Conservation (phyloP, 1,140 invertebrate species). For the Dreissena polymorpha region DNA sequence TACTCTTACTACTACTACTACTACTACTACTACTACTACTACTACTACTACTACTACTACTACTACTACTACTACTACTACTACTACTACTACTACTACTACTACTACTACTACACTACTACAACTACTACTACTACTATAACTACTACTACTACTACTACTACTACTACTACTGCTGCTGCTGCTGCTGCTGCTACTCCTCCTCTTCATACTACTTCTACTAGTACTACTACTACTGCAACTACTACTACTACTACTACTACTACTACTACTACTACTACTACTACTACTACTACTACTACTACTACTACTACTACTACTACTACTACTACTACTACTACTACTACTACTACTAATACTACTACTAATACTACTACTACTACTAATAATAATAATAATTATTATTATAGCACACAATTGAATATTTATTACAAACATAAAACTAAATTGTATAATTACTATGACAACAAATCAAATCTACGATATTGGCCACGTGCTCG, state of each 20-base stretch:
- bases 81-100: slow-evolving; percentile 25
- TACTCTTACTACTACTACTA: slow-evolving; percentile 22
- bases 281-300: slow-evolving; percentile 13
- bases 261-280: slow-evolving; percentile 28
- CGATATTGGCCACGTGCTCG: too few relatives aligned
- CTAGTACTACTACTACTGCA: too few relatives aligned
- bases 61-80: not conserved
- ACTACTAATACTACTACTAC: not conserved
- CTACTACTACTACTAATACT: slow-evolving; percentile 25
- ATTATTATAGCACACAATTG: too few relatives aligned
- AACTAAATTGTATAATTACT: too few relatives aligned
- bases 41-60: slow-evolving; percentile 14
- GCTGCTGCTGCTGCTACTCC: too few relatives aligned
- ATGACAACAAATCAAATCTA: too few relatives aligned
- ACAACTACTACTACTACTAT: slow-evolving; percentile 14
- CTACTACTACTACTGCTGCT: too few relatives aligned
- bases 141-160: too few relatives aligned
- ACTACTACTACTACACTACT: slow-evolving; percentile 14
- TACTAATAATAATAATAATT: too few relatives aligned
- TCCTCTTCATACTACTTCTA: too few relatives aligned
- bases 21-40: slow-evolving; percentile 14
- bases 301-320: slow-evolving; percentile 14
- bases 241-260: slow-evolving; percentile 25
- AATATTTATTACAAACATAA: too few relatives aligned
- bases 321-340: slow-evolving; percentile 17